Evolutionary conservation across 2,797 vertebrate species (phyloP), one percentile per base, ranked within the genome.

Genomic region (Cuniculus paca): DNA sequence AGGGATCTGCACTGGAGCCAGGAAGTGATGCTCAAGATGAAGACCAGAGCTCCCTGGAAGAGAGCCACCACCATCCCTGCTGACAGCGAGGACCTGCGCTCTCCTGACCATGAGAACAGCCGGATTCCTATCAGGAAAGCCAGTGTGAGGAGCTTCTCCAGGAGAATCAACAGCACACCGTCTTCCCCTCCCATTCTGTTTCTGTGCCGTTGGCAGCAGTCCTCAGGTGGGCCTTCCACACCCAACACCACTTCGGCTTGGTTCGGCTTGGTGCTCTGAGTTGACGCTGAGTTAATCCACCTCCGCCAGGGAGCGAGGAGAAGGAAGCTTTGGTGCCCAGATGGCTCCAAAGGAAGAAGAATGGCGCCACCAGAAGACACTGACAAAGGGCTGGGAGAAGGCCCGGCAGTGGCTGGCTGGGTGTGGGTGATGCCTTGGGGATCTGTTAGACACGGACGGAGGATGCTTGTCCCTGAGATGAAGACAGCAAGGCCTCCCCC

Each of bases 251-350:
- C n/a, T 1, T 10, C 22, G 54, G 24, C 58, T 65, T 17, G 20
- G 65, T 17, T 22, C n/a, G 22, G 65, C 65, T 39, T 12, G 3
- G n/a, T 4, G 9, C 36, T 11, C 68, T 20, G 5, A 4, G 10
- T 31, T 36, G 68, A 42, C 36, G n/a, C 36, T 39, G 36, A 70
- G 36, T 72, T 11, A 13, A 11, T 24, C 20, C 68, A 42, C 34
- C 22, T 11, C 39, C 2, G 20, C 45, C 13, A 2, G 48, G 60
- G 63, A 6, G 5, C 4, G 1, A 24, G 5, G 22, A 22, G 45
- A 36, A 16, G 12, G 4, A 31, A 34, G 28, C 14, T 10, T 10
- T 11, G 34, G 68, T 14, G 0, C 0, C 4, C 16, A 3, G 20
- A 1, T 28, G 54, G 6, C 10, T 48, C 52, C 42, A 36, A 34